Evolutionary conservation across 2,888 invertebrate genomes (phyloP), one percentile per base, ranked within the genome.

Genomic region (Eledona agricola): DNA sequence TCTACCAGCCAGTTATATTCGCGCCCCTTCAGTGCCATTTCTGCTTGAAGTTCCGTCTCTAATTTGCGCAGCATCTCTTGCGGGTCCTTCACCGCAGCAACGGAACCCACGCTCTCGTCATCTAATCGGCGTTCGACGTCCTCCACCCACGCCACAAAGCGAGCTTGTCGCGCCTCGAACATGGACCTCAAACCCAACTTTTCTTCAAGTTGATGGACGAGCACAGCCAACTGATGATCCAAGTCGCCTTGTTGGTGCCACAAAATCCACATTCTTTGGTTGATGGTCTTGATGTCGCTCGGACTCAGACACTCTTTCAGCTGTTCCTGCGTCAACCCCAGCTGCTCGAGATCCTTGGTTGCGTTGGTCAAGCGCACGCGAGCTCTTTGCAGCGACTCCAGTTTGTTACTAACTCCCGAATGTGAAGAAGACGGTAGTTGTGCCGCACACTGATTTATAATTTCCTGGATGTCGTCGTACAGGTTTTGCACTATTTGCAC

Each of bases 221-320:
- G 77, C 25, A 85, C 81, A 0, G 87, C 83, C 1, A 93, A 76
- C 69, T 90, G 89, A 64, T 90, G 88, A 64, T 91, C 89, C 1
- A 93, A 74, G 62, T 93, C 93, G 0, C 86, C 85, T 60, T 91
- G 87, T 64, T 90, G 89, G 69, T 93, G 91, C 74, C 85, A 82
- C 40, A 93, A 74, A 53, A 91, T 81, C 84, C 90, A 89, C 56
- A 88, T 82, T 59, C 84, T 83, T 71, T 93, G 93, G 61, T 86
- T 86, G 32, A 93, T 83, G 6, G 86, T 79, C 71, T 92, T 89
- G 75, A 91, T 87, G 68, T 94, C 93, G 31, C 86, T 84, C 0
- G 92, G 90, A 72, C 90, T 90, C 2, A 93, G 80, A 64, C 89
- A 90, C 70, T 93, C 91, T 65, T 91, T 90, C 1, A 94, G 78